Percentiles rank a stretch among this genome's conserved stretches.
These are phyloP conservation scores for Laspeyria flexula DNA, from an alignment of 2,888 invertebrate genomes.

Conservation along the genomic window DNA sequence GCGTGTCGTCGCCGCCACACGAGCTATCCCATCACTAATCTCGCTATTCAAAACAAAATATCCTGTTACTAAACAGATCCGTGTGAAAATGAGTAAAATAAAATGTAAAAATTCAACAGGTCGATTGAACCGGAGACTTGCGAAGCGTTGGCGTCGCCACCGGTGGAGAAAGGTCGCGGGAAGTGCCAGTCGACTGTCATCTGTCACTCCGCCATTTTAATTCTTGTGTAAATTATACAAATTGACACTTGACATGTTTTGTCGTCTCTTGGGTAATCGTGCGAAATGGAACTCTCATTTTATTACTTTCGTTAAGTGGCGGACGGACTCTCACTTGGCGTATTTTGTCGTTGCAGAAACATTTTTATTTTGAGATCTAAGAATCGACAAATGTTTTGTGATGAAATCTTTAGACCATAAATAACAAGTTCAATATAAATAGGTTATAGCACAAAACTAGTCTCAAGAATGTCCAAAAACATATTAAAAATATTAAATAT, in stretches of 20 bases:
- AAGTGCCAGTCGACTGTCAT: conserved; percentile 65
- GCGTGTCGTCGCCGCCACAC: conserved; percentile 56
- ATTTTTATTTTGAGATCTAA: too few relatives aligned
- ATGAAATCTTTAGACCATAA: too few relatives aligned
- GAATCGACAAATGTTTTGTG: too few relatives aligned
- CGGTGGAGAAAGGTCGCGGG: conserved; percentile 29
- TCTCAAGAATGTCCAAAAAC: too few relatives aligned
- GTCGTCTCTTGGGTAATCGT: conserved; percentile 80
- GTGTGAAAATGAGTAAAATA: conserved; percentile 51
- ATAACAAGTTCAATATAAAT: too few relatives aligned
- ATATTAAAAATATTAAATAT: too few relatives aligned
- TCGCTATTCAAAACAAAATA: conserved; percentile 67
- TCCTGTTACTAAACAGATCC: conserved; percentile 57
- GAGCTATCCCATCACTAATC: conserved; percentile 62
- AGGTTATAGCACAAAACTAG: too few relatives aligned
- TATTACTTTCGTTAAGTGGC: conserved; percentile 64
- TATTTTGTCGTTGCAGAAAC: conserved; percentile 25
- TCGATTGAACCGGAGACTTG: conserved; percentile 28
- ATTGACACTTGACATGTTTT: conserved; percentile 83
- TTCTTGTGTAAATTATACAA: conserved; percentile 77
- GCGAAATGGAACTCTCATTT: conserved; percentile 72
- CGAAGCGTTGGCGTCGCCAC: conserved; percentile 43
- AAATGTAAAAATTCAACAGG: conserved; percentile 50
- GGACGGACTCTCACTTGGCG: conserved; percentile 51
- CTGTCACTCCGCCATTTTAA: conserved; percentile 80